Base-by-base conservation (phyloP, 2,113 vertebrate genomes). In the Acanthisitta chloris region DNA sequence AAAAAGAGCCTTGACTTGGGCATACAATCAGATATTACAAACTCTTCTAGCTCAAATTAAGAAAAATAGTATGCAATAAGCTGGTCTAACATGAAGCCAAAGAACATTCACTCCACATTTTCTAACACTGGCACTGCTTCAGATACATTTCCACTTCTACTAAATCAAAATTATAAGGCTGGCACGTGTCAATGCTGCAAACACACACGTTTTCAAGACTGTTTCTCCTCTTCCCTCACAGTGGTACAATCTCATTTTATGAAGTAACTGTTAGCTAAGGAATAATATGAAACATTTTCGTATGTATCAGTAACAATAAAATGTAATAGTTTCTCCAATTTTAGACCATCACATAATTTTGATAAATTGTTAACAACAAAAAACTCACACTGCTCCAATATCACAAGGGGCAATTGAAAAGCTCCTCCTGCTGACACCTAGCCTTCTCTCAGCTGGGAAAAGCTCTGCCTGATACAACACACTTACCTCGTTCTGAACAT, bases 401-500 rank as follows among this genome's bases (percentile, higher is more conserved):
- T 10, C 62, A 61, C 17, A 61, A 78, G 48, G 5, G 45, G n/a
- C 19, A 34, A 26, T 42, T 42, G 51, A 26, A 36, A 81, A 83
- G 76, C 34, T 28, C 15, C 28, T 52, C 34, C 38, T 64, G 42
- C 40, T 69, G 38, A 59, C 48, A 79, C 23, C 69, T 29, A 80
- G 38, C 23, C 55, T 43, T 59, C 36, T 49, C 54, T 57, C 34
- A 51, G 28, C 24, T n/a, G 21, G 24, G 9, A 79, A 59, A 57
- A 48, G 18, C 74, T 70, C 78, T 66, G 29, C 18, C n/a, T 42
- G 59, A 46, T 17, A 55, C 4, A 72, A 82, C 19, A 77, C 42
- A 72, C 97, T 66, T 93, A 99, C 99, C 99, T 99, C 14, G 99
- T 99, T 79, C 99, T 98, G 94, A 99, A 99, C 99, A 99, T 99